Base-by-base conservation (phyloP, 2,113 vertebrate genomes). In the Festucalex cinctus region DNA sequence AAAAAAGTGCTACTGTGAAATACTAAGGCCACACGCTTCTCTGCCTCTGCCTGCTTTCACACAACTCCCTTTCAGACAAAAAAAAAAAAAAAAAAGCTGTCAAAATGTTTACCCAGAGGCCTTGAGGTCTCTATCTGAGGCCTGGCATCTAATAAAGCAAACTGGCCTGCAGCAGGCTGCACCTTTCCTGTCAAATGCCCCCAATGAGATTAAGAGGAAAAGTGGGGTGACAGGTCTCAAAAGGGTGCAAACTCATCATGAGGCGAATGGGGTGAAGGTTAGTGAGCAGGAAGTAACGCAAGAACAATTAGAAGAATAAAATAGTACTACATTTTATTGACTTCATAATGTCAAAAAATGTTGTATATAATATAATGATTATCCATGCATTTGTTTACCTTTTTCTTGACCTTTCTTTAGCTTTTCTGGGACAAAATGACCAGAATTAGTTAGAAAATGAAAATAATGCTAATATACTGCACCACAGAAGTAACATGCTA, bases 61-160 rank as follows among this genome's bases (percentile, higher is more conserved):
- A 83, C 26, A 85, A 86, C 81, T 88, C 87, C 85, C 85, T 91
- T 90, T 90, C 88, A 86, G 81, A 88, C 85, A 91, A 86, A 90
- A 88, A 92, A 92, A 88, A 90, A 90, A 83, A 81, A 88, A 90
- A 90, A 83, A 81, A 88, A 88, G 83, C 90, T 91, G 91, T 90
- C 89, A 91, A 82, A 84, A 80, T 91, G 89, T 88, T 90, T 89
- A 90, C 89, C 88, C 86, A 89, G 75, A 85, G 85, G 89, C 90
- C 88, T 74, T 26, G 85, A 87, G 54, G 88, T 90, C 86, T 88
- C 88, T 89, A 90, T 91, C 89, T 88, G 81, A 88, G 88, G 86
- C 81, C 83, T 92, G 91, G 91, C 88, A 90, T 90, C 86, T 91
- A 90, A 91, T 91, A 90, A 88, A 86, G 75, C 88, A 79, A 85